Base-by-base conservation (phyloP, 2,797 vertebrate genomes). In the Hippopotamyrus pictus region DNA sequence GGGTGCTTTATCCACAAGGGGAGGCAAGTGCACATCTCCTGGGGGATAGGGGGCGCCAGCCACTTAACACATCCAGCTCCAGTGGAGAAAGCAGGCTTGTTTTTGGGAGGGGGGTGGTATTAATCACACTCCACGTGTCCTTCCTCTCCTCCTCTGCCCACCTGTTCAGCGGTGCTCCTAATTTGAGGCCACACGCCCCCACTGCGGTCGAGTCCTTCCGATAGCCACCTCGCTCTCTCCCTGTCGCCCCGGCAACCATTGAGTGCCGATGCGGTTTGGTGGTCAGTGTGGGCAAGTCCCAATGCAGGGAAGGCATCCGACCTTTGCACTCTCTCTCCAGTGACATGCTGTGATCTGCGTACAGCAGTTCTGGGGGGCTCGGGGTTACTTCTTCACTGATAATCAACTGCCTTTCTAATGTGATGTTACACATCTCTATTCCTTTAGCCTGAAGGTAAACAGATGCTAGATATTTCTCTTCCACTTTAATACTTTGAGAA, bases 111-210 rank as follows among this genome's bases (percentile, higher is more conserved):
- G 17, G 62, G 11, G 62, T 5, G 14, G 4, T 4, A 41, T 41
- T 41, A 17, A 41, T 37, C 69, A 73, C 1, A 37, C 2, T 37
- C 4, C 33, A 3, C 83, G 12, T 25, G 22, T 59, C 12, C 7
- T 7, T 25, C 17, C 1, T 86, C n/a, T 19, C 37, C 41, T n/a
- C 44, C 50, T 76, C 8, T 54, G 33, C 65, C 22, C 85, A 87
- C 85, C 44, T 19, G 37, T 7, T 22, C 87, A 17, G n/a, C 3
- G 1, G 5, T 46, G 19, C 25, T 59, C 90, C 93, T 94, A 93
- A 94, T 94, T 94, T 94, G 93, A 93, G 92, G 91, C 22, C 54
- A 90, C 90, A 37, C 51, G 9, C 69, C 93, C 91, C 29, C 19
- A 86, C 89, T 92, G 89, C 90, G 90, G 89, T 90, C 89, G 91